Conservation (phyloP, 2,113 vertebrate genomes). For the Polypterus senegalus region DNA sequence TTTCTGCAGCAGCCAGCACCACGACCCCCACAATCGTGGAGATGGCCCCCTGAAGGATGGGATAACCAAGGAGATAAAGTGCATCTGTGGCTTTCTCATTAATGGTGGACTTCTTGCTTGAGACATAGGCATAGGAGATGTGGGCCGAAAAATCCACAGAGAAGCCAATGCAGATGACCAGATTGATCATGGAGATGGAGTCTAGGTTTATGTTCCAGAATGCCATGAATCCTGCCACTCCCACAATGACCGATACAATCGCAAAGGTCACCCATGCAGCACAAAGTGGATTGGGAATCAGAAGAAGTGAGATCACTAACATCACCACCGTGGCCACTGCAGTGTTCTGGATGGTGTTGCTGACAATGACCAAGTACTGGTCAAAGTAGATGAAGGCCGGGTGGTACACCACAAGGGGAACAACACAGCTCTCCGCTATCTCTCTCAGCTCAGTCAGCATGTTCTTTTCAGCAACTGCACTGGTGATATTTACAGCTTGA, state of each 20-base stretch:
- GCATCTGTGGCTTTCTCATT: slow-evolving; percentile 41
- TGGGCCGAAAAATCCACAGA: slow-evolving; percentile 57
- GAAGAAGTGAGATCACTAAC: slow-evolving; percentile 24
- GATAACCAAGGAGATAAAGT: slow-evolving; percentile 45
- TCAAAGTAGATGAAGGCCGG: slow-evolving; percentile 30
- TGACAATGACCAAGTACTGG: slow-evolving; percentile 29
- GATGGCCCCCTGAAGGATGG: slow-evolving; percentile 38
- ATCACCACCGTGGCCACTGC: slow-evolving; percentile 21
- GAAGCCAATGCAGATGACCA: slow-evolving; percentile 42
- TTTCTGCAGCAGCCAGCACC: slow-evolving; percentile 44
- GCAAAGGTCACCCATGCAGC: slow-evolving; percentile 35
- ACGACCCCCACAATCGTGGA: slow-evolving; percentile 66
- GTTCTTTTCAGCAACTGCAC: slow-evolving; percentile 23
- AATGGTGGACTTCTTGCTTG: slow-evolving; percentile 27
- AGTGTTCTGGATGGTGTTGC: slow-evolving; percentile 26
- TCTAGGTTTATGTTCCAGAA: slow-evolving; percentile 38
- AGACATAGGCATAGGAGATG: slow-evolving; percentile 50
- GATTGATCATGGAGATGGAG: slow-evolving; percentile 32
- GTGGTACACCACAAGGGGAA: slow-evolving; percentile 33
- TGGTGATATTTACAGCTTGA: slow-evolving; percentile 30
- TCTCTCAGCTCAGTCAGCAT: slow-evolving; percentile 30
- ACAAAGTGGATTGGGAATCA: slow-evolving; percentile 34
- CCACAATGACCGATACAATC: slow-evolving; percentile 38
- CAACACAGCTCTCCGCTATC: slow-evolving; percentile 20
- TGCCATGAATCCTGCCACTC: slow-evolving; percentile 33